These are phyloP conservation scores for Harpegnathos saltator DNA, from an alignment of 1,140 invertebrate species.

Conservation along the genomic window DNA sequence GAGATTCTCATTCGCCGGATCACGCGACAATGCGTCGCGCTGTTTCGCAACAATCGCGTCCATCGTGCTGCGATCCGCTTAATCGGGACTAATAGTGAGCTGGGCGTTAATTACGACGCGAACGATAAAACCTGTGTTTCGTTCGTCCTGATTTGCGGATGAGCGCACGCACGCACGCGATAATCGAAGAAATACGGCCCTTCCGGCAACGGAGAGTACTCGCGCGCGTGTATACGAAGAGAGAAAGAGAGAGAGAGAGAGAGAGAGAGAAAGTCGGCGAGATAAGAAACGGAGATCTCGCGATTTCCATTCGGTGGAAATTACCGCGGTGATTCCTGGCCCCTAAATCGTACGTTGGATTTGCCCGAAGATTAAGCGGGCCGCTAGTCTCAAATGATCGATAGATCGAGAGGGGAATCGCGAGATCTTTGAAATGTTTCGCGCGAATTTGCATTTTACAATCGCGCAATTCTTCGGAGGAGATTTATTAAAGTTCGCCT, in stretches of 20 bases:
- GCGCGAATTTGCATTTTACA: no score
- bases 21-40: slow-evolving; percentile 10
- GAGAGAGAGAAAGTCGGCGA: not conserved
- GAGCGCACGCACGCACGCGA: slow-evolving; percentile 65
- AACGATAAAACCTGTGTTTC: slow-evolving; percentile 77
- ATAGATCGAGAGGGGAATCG: not conserved
- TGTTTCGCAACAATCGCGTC: not conserved
- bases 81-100: slow-evolving; percentile 71
- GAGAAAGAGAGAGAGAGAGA: slow-evolving; percentile 7
- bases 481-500: not conserved
- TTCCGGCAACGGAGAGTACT: slow-evolving; percentile 47
- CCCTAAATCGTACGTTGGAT: slow-evolving; percentile 9
- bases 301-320: slow-evolving; percentile 61
- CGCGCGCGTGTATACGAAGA: slow-evolving; percentile 12
- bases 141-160: slow-evolving; percentile 37
- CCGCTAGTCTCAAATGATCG: not conserved
- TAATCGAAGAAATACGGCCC: slow-evolving; percentile 67
- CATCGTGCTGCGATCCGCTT: not conserved
- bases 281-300: slow-evolving; percentile 69
- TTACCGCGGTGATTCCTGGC: slow-evolving; percentile 17
- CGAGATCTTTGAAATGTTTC: not conserved
- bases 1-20: not conserved
- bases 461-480: no score
- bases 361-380: not conserved
- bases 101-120: slow-evolving; percentile 77